A percentile compares a stretch with the other conserved stretches of the same genome.
These are phyloP conservation scores for Whitmania pigra DNA, from an alignment of 1,140 invertebrate species.

Conservation along the genomic window DNA sequence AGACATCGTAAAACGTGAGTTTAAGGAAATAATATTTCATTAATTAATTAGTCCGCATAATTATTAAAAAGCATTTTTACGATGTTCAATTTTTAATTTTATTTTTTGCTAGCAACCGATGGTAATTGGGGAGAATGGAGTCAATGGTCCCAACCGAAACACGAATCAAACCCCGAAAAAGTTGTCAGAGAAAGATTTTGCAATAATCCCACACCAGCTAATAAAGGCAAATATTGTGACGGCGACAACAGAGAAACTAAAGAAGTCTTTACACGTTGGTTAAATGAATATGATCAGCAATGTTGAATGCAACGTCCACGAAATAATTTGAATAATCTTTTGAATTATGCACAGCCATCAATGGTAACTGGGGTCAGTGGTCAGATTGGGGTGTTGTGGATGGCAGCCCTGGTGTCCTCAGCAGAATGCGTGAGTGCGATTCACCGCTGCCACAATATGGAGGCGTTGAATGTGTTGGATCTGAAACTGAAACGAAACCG, in stretches of 20 bases:
- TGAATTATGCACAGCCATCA: slow-evolving; percentile 1
- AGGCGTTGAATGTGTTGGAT: slow-evolving; percentile 17
- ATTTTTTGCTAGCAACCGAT: not conserved
- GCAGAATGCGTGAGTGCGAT: slow-evolving; percentile 48
- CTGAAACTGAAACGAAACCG: not conserved
- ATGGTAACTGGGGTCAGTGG: slow-evolving; percentile 18
- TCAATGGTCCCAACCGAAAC: slow-evolving; percentile 31
- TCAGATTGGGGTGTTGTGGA: slow-evolving; percentile 1
- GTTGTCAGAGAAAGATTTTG: slow-evolving; percentile 50
- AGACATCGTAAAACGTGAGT: not conserved
- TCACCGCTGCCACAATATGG: slow-evolving; percentile 25
- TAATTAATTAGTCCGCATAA: too few relatives aligned
- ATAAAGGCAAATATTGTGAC: slow-evolving; percentile 43
- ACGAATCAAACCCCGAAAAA: slow-evolving; percentile 26
- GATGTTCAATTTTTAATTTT: too few relatives aligned
- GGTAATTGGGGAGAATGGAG: slow-evolving; percentile 29
- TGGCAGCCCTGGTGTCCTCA: slow-evolving; percentile 24
- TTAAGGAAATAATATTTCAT: too few relatives aligned
- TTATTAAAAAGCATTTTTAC: too few relatives aligned
- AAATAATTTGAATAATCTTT: too few relatives aligned
- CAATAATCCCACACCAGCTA: slow-evolving; percentile 50
- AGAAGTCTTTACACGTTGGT: not conserved
- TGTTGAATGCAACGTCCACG: too few relatives aligned
- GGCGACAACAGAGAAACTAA: not conserved
- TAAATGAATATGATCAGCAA: too few relatives aligned